Evolutionary conservation across 2,888 invertebrate species (phyloP).

Genomic region (Sphaerolaimus hirsutus): DNA sequence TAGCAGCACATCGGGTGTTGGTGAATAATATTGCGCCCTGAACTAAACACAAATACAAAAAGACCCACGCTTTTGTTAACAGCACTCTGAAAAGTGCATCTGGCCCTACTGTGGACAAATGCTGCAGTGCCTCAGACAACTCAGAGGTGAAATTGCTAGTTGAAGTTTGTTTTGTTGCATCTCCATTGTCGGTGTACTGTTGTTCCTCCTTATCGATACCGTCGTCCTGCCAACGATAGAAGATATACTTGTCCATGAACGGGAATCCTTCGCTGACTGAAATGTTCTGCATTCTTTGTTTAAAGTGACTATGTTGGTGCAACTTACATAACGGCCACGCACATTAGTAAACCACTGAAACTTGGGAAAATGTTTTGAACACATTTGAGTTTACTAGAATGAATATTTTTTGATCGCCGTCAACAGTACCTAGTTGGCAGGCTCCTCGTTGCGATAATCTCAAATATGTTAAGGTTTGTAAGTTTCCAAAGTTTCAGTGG

Average conservation of each 20-base stretch:
- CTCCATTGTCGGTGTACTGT: conserved; percentile 1
- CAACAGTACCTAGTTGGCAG: no score
- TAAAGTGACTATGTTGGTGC: neutral
- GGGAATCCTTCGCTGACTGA: conserved; percentile 51
- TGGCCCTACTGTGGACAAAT: conserved; percentile 46
- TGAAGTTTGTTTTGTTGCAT: conserved; percentile 41
- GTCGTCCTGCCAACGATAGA: conserved; percentile 50
- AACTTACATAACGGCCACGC: neutral
- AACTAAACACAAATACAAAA: neutral
- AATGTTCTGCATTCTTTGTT: conserved; percentile 8
- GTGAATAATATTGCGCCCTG: no score
- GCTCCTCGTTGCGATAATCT: no score
- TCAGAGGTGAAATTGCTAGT: no score
- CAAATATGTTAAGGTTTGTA: no score
- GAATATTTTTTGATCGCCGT: no score
- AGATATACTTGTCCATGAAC: conserved; percentile 55
- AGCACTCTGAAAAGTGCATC: conserved; percentile 56
- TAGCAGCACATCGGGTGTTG: conserved; percentile 10
- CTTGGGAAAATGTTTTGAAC: no score
- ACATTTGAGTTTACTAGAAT: no score
- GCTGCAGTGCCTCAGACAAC: conserved; percentile 29
- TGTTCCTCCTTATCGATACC: conserved; percentile 24
- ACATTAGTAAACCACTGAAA: no score
- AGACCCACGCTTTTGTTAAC: conserved; percentile 48
- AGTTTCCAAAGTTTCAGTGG: no score